Conservation (phyloP, 2,113 vertebrate species). For the Sisor rabdophorus region DNA sequence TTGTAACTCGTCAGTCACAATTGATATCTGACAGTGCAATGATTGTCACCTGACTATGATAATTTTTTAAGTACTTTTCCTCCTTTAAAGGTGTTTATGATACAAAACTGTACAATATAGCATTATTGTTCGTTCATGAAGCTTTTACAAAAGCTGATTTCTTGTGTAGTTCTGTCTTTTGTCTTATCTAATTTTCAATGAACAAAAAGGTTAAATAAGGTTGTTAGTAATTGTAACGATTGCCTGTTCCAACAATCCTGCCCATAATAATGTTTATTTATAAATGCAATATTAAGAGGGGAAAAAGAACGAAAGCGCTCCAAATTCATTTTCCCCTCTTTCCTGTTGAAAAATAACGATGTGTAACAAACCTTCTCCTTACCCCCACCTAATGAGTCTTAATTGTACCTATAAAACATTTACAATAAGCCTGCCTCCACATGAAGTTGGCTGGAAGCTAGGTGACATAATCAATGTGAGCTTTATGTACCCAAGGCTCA, state of each 20-base stretch:
- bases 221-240: conserved; percentile 35
- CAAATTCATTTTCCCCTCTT: conserved; percentile 45
- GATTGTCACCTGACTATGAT: conserved; percentile 17
- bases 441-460: conserved; percentile 56
- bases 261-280: conserved; percentile 48
- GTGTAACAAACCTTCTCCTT: conserved; percentile 28
- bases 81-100: conserved; percentile 33
- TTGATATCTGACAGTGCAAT: conserved; percentile 34
- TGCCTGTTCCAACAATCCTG: conserved; percentile 51
- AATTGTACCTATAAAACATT: conserved; percentile 62
- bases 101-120: conserved; percentile 26
- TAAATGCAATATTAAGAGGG: conserved; percentile 40
- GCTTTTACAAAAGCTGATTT: conserved; percentile 15
- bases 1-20: conserved; percentile 44
- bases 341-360: conserved; percentile 53
- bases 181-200: conserved; percentile 21
- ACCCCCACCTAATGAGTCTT: conserved; percentile 52
- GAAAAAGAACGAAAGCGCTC: conserved; percentile 34
- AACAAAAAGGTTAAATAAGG: conserved; percentile 39
- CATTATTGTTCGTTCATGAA: conserved; percentile 10
- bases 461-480: conserved; percentile 58
- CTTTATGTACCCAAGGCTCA: conserved; percentile 56
- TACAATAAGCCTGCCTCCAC: conserved; percentile 60
- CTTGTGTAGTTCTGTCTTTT: conserved; percentile 5
- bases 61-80: conserved; percentile 26